Evolutionary conservation across 2,113 vertebrate genomes (phyloP), one percentile per base, ranked within the genome.

Genomic region (Cheilinus undulatus): DNA sequence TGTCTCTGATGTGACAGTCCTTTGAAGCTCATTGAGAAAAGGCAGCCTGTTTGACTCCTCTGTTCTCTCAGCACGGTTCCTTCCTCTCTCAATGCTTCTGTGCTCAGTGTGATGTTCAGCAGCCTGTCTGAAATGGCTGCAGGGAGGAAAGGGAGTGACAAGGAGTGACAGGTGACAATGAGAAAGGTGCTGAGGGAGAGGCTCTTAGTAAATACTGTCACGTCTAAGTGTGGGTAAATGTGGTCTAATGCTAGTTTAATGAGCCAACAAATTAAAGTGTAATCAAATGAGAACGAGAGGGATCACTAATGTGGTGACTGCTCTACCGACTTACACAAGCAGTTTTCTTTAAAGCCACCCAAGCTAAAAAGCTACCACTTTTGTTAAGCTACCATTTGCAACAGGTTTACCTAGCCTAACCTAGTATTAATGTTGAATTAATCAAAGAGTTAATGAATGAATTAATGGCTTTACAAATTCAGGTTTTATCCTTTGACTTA

Each of bases 1-100:
- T 5, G 17, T 64, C 62, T 78, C 58, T 80, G 69, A 82, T 63
- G 72, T 56, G 69, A 82, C 62, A 49, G 69, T 57, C 66, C 75
- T 86, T 81, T 87, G 78, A 81, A 77, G 74, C 82, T 78, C 71
- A 69, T 71, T 83, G 76, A 83, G 67, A 82, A 76, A 76, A 83
- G 38, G 70, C 50, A 73, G 78, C 20, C 32, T 5, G 45, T 73
- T 50, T 9, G 48, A 65, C 50, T 59, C 42, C 45, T 54, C 40
- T 53, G 54, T 72, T 69, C 49, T 60, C 22, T 40, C 5, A 27
- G 66, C 32, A 62, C 14, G 5, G 22, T 63, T 54, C 34, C 30
- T 59, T 78, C 66, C 23, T 45, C 50, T 63, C 22, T 26, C 51
- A 22, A 12, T 49, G 60, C 43, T 40, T 63, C 70, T 60, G 64